Evolutionary conservation across 2,797 vertebrate genomes (phyloP).

Genomic region (Arrhamphus sclerolepis): DNA sequence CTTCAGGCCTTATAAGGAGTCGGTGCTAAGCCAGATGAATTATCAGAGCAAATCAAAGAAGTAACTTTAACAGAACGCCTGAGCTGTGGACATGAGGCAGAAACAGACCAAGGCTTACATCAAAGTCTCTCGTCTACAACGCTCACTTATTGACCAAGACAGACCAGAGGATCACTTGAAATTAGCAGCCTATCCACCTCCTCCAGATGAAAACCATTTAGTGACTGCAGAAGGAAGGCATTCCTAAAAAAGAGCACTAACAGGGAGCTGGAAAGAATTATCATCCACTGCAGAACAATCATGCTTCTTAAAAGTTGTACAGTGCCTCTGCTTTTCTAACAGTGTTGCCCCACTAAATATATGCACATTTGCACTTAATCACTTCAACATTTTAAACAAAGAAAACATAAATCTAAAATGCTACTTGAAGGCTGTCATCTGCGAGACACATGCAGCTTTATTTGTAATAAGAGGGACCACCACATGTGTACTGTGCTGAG

Average conservation of each 20-base stretch:
- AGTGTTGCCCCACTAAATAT: constrained; percentile 36
- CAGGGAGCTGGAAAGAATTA: constrained; percentile 75
- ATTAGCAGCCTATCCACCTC: constrained; percentile 57
- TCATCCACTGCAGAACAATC: constrained; percentile 47
- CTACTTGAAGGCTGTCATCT: constrained; percentile 44
- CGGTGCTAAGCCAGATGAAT: constrained; percentile 22
- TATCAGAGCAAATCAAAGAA: constrained; percentile 29
- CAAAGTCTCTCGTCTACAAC: constrained; percentile 46
- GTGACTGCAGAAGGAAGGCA: constrained; percentile 57
- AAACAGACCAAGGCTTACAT: constrained; percentile 50
- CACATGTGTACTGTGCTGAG: not conserved
- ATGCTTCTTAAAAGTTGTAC: constrained; percentile 38
- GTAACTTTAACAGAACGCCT: constrained; percentile 25
- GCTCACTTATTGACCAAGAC: constrained; percentile 59
- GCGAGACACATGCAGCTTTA: constrained; percentile 39
- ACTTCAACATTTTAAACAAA: constrained; percentile 44
- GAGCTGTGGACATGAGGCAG: constrained; percentile 45
- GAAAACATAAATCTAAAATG: constrained; percentile 36
- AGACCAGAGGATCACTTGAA: constrained; percentile 46
- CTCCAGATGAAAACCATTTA: constrained; percentile 81
- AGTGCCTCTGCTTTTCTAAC: constrained; percentile 36
- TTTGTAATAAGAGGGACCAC: constrained; percentile 10
- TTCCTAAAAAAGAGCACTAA: constrained; percentile 61
- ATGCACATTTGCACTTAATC: constrained; percentile 51
- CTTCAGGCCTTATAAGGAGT: constrained; percentile 58